Conservation (phyloP, 2,113 vertebrate species). For the Limnothrissa miodon region DNA sequence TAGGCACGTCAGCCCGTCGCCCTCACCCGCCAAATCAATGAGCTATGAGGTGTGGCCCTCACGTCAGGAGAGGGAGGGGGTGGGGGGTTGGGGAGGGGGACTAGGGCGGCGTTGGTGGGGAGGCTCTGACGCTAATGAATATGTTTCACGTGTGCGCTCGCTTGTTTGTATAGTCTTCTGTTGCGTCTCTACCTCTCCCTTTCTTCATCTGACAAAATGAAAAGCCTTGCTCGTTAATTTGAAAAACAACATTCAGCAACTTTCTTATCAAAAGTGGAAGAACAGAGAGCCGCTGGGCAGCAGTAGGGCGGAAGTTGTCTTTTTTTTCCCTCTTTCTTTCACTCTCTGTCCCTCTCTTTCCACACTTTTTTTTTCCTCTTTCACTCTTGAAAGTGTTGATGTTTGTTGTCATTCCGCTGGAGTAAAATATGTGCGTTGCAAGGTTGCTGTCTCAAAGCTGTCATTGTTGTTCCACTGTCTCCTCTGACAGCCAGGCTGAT, state of each 20-base stretch:
- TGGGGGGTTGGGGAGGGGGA: neutral
- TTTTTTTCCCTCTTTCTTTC: slow-evolving; percentile 14
- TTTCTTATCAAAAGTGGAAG: slow-evolving; percentile 53
- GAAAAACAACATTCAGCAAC: slow-evolving; percentile 66
- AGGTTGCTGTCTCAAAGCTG: slow-evolving; percentile 16
- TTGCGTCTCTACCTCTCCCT: slow-evolving; percentile 14
- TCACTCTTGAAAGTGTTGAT: slow-evolving; percentile 37
- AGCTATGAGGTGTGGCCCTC: slow-evolving; percentile 79
- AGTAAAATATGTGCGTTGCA: neutral
- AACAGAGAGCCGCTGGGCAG: slow-evolving; percentile 40
- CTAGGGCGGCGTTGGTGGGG: slow-evolving; percentile 45
- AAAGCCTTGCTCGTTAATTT: slow-evolving; percentile 61
- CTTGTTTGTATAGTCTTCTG: neutral
- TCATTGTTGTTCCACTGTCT: neutral
- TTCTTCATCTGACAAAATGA: slow-evolving; percentile 56
- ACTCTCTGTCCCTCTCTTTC: neutral
- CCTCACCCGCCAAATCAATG: slow-evolving; percentile 72
- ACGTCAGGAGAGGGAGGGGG: slow-evolving; percentile 45
- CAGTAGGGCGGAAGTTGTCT: slow-evolving; percentile 24
- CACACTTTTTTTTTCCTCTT: neutral
- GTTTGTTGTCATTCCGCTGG: slow-evolving; percentile 40
- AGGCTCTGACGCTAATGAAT: slow-evolving; percentile 63
- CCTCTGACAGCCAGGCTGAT: neutral
- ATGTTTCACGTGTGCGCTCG: slow-evolving; percentile 65
- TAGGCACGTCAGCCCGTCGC: neutral